phyloP scores from a whole-genome alignment of 2,113 vertebrate genomes.

The Xiphias gladius region DNA sequence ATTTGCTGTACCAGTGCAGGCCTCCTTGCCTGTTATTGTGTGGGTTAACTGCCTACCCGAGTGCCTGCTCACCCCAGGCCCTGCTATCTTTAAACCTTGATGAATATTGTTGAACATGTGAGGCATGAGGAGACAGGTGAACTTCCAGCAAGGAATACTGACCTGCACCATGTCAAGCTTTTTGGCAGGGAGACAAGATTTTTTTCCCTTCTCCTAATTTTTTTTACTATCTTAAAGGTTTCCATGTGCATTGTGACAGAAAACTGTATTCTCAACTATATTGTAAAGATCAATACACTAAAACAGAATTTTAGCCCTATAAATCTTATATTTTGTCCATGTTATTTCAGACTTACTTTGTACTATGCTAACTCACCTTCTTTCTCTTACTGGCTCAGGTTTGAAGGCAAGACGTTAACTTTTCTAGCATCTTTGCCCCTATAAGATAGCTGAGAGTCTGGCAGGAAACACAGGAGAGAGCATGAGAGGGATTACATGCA shows the following conservation, averaged over 20 bases:
- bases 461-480: not conserved
- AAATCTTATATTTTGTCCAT: not conserved
- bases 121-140: conserved; percentile 44
- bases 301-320: not conserved
- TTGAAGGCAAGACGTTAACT: not conserved
- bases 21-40: conserved; percentile 51
- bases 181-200: not conserved
- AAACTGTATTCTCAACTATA: not conserved
- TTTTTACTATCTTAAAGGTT: conserved; percentile 22
- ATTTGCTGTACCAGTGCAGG: conserved; percentile 59
- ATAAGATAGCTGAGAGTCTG: not conserved
- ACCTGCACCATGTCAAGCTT: conserved; percentile 19
- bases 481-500: not conserved
- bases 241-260: not conserved
- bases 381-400: not conserved
- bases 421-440: not conserved
- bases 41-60: conserved; percentile 34
- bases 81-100: conserved; percentile 50
- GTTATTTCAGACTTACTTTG: no score
- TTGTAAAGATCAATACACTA: not conserved
- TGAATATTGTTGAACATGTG: conserved; percentile 15
- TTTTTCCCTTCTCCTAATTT: not conserved
- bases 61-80: conserved; percentile 23
- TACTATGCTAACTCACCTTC: no score
- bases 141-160: conserved; percentile 25